Conservation (phyloP, 1,140 invertebrate species). For the Leptinotarsa texana region DNA sequence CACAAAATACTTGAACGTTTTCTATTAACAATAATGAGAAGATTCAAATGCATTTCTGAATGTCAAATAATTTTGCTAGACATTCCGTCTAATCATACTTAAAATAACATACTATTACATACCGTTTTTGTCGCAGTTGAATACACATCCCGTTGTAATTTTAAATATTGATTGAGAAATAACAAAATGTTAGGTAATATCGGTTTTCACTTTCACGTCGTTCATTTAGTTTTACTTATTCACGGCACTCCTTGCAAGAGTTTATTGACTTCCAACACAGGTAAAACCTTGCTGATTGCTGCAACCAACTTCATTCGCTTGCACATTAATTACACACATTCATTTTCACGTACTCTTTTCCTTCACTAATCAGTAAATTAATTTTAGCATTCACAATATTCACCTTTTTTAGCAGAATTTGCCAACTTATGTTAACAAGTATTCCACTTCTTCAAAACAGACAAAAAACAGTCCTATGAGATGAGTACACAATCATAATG, state of each 20-base stretch:
- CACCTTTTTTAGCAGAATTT: no score
- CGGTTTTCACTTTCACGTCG: slow-evolving; percentile 51
- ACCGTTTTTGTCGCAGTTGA: slow-evolving; percentile 20
- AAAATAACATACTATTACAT: slow-evolving; percentile 20
- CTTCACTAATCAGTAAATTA: neutral
- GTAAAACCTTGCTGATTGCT: slow-evolving; percentile 35
- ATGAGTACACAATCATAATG: slow-evolving; percentile 39
- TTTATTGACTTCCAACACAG: slow-evolving; percentile 50
- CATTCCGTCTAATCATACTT: neutral
- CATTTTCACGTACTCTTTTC: neutral
- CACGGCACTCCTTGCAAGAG: slow-evolving; percentile 48
- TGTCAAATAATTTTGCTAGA: no score
- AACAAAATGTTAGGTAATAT: slow-evolving; percentile 35
- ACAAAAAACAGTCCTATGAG: slow-evolving; percentile 29
- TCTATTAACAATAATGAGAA: slow-evolving; percentile 30
- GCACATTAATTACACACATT: slow-evolving; percentile 11
- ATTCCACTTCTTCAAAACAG: slow-evolving; percentile 10
- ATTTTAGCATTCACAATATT: no score
- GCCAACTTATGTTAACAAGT: neutral
- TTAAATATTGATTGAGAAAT: slow-evolving; percentile 31
- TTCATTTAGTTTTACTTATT: slow-evolving; percentile 32
- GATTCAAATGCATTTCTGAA: slow-evolving; percentile 15
- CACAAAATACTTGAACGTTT: slow-evolving; percentile 39
- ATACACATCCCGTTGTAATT: slow-evolving; percentile 8
- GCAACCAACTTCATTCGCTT: slow-evolving; percentile 35